Evolutionary conservation across 2,113 vertebrate species (phyloP).

Genomic region (Hiodon tergisus): DNA sequence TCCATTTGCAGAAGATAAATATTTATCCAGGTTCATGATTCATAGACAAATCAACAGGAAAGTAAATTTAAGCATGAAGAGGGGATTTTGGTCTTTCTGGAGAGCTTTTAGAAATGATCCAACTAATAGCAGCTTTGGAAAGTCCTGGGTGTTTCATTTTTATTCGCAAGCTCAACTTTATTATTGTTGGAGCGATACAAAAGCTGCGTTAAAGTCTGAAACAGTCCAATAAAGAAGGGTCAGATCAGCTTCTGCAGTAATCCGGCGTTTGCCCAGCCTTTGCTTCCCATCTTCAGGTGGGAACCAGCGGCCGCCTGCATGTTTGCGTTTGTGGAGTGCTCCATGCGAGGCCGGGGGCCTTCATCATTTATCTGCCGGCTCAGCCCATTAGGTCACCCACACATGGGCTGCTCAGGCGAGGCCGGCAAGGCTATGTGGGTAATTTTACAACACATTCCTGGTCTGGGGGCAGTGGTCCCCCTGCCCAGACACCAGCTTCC

Average conservation of each 20-base stretch:
- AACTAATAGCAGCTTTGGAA: neutral
- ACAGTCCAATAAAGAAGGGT: neutral
- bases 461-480: constrained; percentile 9
- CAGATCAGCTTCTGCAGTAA: neutral
- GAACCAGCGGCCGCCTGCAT: neutral
- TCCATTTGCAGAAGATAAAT: constrained; percentile 5
- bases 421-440: neutral
- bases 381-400: constrained; percentile 19
- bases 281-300: constrained; percentile 21
- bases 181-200: constrained; percentile 11
- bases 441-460: constrained; percentile 26
- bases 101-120: neutral
- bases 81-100: constrained; percentile 1
- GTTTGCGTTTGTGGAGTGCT: constrained; percentile 1
- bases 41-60: constrained; percentile 13
- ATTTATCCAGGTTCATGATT: constrained; percentile 13
- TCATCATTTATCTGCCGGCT: neutral
- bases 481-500: neutral
- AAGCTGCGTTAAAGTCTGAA: constrained; percentile 5
- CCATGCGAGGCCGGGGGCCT: too few species aligned
- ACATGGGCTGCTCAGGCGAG: constrained; percentile 10
- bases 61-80: neutral
- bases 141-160: constrained; percentile 3
- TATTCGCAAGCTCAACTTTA: neutral
- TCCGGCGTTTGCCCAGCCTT: neutral